A percentile compares a stretch with the other conserved stretches of the same genome.
phyloP scores from a whole-genome alignment of 1,140 invertebrate species.

The Brachionus calyciflorus region DNA sequence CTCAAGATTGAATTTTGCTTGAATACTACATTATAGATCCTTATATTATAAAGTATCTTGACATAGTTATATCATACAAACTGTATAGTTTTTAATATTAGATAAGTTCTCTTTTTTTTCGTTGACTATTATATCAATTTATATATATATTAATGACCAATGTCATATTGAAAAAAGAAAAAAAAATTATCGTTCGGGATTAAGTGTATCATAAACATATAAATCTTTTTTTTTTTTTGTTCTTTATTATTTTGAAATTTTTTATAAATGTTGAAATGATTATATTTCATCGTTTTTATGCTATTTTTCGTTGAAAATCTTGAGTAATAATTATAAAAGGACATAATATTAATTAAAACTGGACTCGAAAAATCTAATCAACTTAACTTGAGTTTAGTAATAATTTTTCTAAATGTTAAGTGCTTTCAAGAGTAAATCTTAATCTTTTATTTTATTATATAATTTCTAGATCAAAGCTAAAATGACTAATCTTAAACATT shows the following conservation, averaged over 20 bases:
- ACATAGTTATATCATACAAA: conserved; percentile 29
- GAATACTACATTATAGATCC: conserved; percentile 41
- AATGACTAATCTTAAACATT: too few relatives aligned
- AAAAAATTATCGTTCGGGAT: conserved; percentile 35
- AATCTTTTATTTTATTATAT: too few relatives aligned
- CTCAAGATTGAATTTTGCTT: conserved; percentile 30
- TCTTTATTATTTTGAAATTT: too few relatives aligned
- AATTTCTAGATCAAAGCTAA: too few relatives aligned
- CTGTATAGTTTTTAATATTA: conserved; percentile 31
- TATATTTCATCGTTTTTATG: conserved; percentile 25
- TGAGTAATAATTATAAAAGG: conserved; percentile 34
- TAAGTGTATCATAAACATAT: conserved; percentile 42
- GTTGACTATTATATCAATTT: too few relatives aligned
- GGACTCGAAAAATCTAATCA: too few relatives aligned
- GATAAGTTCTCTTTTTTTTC: conserved; percentile 16
- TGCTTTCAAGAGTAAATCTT: too few relatives aligned
- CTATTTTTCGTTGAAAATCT: conserved; percentile 19
- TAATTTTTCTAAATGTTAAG: too few relatives aligned
- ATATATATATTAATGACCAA: conserved; percentile 8
- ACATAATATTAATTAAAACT: not conserved
- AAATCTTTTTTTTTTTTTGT: conserved; percentile 36
- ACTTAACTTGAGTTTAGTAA: too few relatives aligned
- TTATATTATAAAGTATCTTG: conserved; percentile 12
- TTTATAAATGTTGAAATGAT: conserved; percentile 38
- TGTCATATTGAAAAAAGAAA: conserved; percentile 5